Evolutionary conservation across 2,797 vertebrate species (phyloP), one percentile per base, ranked within the genome.

Genomic region (Mormyrus proboscirostris): DNA sequence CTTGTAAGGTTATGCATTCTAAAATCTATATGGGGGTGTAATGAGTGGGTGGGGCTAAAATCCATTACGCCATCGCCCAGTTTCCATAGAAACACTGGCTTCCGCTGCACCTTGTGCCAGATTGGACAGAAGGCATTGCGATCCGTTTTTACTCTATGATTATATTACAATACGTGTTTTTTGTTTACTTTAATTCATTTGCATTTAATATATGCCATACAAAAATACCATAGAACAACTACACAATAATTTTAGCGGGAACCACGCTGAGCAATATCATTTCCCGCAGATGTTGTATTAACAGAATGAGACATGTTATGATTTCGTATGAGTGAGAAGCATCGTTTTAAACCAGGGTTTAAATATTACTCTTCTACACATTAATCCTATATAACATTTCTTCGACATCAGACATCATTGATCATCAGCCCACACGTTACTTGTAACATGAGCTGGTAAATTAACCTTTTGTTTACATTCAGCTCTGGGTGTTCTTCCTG

Each of bases 81-180:
- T 86, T 57, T 86, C 85, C 85, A 86, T 86, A 57, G 85, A 86
- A 57, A 86, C 85, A 38, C 2, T 41, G 53, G 82, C 47, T 84
- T 84, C 25, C 85, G 9, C 51, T 19, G 16, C 16, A 29, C 10
- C 29, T 14, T 16, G 19, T 57, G 50, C 85, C 29, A 33, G 85
- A 19, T 86, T 41, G 29, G 29, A 57, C 25, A 57, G 51, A 51
- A 49, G 82, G 51, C 51, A 16, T 12, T 19, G 29, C 2, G 8
- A 86, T 25, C 12, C 25, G 25, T 86, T 55, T 55, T 47, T 84
- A 25, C 55, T 49, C 19, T 25, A 49, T 51, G 22, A 25, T 22
- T 84, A 84, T 44, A 50, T 51, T 59, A 57, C 25, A 85, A 85
- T 25, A 85, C 9, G 8, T 50, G 3, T 50, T 25, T 85, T 10